Conservation (phyloP, 2,113 vertebrate species). For the Ochotona curzoniae region DNA sequence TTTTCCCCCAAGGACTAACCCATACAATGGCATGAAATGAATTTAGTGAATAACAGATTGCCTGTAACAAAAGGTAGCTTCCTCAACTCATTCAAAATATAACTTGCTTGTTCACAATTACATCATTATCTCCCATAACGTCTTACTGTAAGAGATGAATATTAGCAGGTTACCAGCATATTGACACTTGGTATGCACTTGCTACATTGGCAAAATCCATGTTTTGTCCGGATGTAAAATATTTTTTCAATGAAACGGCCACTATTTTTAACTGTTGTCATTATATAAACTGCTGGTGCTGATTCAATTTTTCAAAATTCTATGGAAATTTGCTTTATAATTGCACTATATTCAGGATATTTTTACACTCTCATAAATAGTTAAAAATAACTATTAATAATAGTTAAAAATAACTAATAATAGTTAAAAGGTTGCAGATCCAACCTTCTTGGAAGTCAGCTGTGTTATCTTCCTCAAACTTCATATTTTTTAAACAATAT, state of each 20-base stretch:
- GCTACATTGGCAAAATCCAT: neutral
- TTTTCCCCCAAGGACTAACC: neutral
- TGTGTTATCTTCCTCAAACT: neutral
- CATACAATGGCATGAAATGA: neutral
- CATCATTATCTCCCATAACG: neutral
- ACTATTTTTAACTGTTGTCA: constrained; percentile 20
- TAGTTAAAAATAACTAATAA: constrained; percentile 4
- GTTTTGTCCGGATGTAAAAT: constrained; percentile 37
- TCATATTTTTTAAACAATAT: neutral
- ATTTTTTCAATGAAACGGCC: constrained; percentile 23
- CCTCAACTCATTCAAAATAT: neutral
- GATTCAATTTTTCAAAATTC: neutral
- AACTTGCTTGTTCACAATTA: neutral
- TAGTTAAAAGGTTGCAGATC: neutral
- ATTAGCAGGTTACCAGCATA: neutral
- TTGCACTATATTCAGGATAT: neutral
- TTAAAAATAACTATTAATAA: constrained; percentile 30
- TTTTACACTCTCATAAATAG: neutral
- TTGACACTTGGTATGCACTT: neutral
- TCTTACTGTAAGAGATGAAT: neutral
- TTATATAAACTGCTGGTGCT: constrained; percentile 5
- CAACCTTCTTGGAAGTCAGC: neutral
- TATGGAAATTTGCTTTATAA: neutral
- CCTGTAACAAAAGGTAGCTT: neutral
- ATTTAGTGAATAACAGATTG: neutral